Conservation (phyloP, 2,888 invertebrate genomes). For the Tiphia femorata region DNA sequence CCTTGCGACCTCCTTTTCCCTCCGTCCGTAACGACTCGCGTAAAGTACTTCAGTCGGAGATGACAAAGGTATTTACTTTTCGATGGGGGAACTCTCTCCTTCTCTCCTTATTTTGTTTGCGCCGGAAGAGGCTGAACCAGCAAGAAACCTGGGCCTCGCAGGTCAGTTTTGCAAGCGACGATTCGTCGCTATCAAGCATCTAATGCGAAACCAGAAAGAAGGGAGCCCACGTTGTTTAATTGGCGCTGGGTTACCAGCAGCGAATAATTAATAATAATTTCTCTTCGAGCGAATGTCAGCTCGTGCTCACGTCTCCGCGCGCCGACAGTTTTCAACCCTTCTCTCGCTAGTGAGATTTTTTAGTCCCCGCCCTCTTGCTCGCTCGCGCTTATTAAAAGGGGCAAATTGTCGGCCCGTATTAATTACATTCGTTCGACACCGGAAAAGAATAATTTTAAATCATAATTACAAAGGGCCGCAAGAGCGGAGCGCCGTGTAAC, state of each 20-base stretch:
- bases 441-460: slow-evolving; percentile 15
- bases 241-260: no score
- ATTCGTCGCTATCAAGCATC: no score
- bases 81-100: neutral
- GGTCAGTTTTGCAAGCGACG: no score
- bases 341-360: no score
- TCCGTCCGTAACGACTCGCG: slow-evolving; percentile 28
- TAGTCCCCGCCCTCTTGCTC: no score
- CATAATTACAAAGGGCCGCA: slow-evolving; percentile 19
- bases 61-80: slow-evolving; percentile 27
- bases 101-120: neutral
- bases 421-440: slow-evolving; percentile 19
- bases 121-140: neutral
- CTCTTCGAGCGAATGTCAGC: no score
- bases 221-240: no score
- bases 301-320: no score
- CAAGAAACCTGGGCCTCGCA: neutral
- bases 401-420: slow-evolving; percentile 19
- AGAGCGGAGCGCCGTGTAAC: no score
- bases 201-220: no score
- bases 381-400: slow-evolving; percentile 19
- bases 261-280: no score
- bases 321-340: no score
- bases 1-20: slow-evolving; percentile 4
- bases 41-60: slow-evolving; percentile 16